Conservation (phyloP, 2,113 vertebrate genomes). For the Vanacampus margaritifer region DNA sequence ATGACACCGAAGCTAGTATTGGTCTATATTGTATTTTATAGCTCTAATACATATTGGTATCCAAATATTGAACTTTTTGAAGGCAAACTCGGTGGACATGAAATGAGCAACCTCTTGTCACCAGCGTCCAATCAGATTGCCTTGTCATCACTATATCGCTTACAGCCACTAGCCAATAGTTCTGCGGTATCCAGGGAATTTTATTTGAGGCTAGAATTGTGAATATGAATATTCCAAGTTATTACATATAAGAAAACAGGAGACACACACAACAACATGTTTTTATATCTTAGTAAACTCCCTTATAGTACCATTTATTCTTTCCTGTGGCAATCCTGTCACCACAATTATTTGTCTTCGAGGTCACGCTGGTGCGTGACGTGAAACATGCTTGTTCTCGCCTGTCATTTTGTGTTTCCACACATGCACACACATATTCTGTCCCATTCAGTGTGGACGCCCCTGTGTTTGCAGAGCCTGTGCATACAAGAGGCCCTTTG, state of each 20-base stretch:
- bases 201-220: neutral
- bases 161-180: neutral
- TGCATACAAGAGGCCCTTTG: conserved; percentile 25
- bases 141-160: neutral
- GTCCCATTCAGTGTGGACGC: conserved; percentile 21
- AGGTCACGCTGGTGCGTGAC: conserved; percentile 5
- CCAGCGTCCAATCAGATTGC: neutral
- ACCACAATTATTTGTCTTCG: conserved; percentile 9
- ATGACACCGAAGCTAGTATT: neutral
- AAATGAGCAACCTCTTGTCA: neutral
- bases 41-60: neutral
- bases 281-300: neutral
- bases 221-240: neutral
- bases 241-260: neutral
- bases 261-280: conserved; percentile 11
- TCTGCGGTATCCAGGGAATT: too few species aligned
- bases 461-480: conserved; percentile 33
- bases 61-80: neutral
- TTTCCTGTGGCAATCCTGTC: conserved; percentile 7
- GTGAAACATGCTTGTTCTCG: conserved; percentile 11
- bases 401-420: neutral
- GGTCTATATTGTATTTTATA: neutral
- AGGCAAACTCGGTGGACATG: neutral
- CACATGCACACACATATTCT: neutral
- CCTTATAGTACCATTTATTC: neutral